Evolutionary conservation across 2,797 vertebrate genomes (phyloP), one percentile per base, ranked within the genome.

Genomic region (Alcedo atthis): DNA sequence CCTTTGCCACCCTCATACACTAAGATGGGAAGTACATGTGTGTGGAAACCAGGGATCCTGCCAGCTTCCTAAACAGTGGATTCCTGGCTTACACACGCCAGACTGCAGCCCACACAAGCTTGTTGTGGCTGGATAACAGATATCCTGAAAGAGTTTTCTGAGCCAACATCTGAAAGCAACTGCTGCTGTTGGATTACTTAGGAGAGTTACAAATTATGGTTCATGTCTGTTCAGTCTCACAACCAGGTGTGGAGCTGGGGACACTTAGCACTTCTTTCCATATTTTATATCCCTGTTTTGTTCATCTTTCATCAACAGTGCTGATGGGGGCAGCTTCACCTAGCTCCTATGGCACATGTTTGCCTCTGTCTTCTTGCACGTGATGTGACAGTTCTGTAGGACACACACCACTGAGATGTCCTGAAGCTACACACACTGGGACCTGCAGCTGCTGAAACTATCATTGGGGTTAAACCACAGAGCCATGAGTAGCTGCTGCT

Each of bases 401-500:
- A 37, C 24, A 19, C 1, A 3, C 55, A 16, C 57, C 51, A 11
- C 3, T 7, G 2, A 43, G 46, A 30, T 2, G 2, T 11, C 40
- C 64, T 59, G 77, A 43, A 70, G 58, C 46, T 32, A n/a, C 40
- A 26, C 45, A 18, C 3, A 18, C 46, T 35, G 0, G 0, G 32
- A 17, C 11, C 33, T 59, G 57, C 67, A 57, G 66, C 73, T 68
- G 12, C 79, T 24, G 55, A 62, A 74, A 43, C 55, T 3, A 0
- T 46, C 32, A 1, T 10, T 9, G 35, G 19, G n/a, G 15, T 53
- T 57, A 24, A 67, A 45, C 24, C 42, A 6, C 5, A 12, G 5
- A n/a, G 35, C 59, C 3, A 0, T 4, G 42, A 0, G 0, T 17
- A 24, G 54, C 68, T 68, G 45, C 61, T 53, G 74, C 40, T 28